Conservation (phyloP, 2,113 vertebrate species). For the Bagarius yarrelli region DNA sequence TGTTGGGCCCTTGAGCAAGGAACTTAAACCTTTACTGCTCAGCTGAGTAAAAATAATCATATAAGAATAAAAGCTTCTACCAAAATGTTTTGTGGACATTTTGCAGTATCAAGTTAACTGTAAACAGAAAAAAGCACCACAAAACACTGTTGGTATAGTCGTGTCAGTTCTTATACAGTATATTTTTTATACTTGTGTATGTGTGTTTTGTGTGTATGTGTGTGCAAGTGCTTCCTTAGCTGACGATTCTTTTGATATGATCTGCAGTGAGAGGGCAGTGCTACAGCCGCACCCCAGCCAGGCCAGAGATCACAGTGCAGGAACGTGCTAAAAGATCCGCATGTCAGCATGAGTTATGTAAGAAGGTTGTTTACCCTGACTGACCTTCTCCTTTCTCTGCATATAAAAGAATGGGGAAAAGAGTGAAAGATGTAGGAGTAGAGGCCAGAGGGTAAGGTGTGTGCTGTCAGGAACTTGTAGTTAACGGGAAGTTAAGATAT, state of each 20-base stretch:
- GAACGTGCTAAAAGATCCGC: conserved; percentile 43
- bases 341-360: conserved; percentile 47
- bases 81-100: not conserved
- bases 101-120: not conserved
- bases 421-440: conserved; percentile 37
- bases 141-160: not conserved
- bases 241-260: conserved; percentile 35
- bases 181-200: not conserved
- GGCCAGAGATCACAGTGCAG: conserved; percentile 38
- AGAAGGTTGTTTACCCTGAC: conserved; percentile 28
- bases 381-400: conserved; percentile 38
- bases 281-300: conserved; percentile 18
- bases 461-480: conserved; percentile 44
- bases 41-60: too few species aligned
- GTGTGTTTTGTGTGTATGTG: not conserved
- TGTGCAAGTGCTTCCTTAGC: not conserved
- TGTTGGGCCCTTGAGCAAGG: too few species aligned
- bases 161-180: conserved; percentile 6
- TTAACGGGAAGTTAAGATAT: conserved; percentile 48
- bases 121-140: not conserved
- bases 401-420: not conserved
- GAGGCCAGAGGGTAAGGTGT: conserved; percentile 45
- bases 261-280: conserved; percentile 24
- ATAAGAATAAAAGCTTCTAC: not conserved
- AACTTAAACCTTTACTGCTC: too few species aligned